Conservation (phyloP, 2,797 vertebrate species). For the Sylvilagus floridanus region DNA sequence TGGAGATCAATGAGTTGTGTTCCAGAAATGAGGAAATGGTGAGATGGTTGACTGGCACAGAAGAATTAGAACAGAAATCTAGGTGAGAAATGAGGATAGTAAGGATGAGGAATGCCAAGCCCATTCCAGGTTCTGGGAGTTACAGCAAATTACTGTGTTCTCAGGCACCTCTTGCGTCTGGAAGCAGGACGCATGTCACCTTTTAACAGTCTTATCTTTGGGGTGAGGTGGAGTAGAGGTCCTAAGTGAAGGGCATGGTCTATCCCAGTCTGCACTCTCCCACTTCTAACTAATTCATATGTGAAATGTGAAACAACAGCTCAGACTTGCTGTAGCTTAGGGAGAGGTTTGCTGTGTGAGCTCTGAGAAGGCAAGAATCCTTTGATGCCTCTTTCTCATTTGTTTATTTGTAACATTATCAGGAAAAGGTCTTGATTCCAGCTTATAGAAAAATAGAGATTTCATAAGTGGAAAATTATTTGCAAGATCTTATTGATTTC, state of each 20-base stretch:
- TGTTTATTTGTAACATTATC: neutral
- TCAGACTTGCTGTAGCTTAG: neutral
- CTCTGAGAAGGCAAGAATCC: neutral
- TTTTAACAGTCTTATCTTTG: neutral
- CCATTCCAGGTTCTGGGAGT: neutral
- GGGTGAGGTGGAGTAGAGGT: neutral
- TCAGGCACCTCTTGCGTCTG: neutral
- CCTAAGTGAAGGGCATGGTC: neutral
- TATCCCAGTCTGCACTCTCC: neutral
- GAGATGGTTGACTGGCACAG: neutral
- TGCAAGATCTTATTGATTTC: neutral
- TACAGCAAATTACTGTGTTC: neutral
- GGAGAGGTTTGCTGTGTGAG: neutral
- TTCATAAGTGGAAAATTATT: neutral
- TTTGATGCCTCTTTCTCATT: neutral
- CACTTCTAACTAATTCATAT: neutral
- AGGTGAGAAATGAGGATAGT: neutral
- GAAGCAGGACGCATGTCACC: neutral
- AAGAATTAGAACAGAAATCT: neutral
- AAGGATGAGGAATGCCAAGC: neutral
- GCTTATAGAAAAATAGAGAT: slow-evolving; percentile 9
- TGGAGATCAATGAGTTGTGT: neutral
- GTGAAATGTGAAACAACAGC: neutral
- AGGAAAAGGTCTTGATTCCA: slow-evolving; percentile 20
- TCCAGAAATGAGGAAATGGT: too few species aligned